Percentiles rank a stretch among this genome's conserved stretches.
Evolutionary conservation across 1,140 invertebrate genomes (phyloP).

Genomic region (Drosophila orosa): DNA sequence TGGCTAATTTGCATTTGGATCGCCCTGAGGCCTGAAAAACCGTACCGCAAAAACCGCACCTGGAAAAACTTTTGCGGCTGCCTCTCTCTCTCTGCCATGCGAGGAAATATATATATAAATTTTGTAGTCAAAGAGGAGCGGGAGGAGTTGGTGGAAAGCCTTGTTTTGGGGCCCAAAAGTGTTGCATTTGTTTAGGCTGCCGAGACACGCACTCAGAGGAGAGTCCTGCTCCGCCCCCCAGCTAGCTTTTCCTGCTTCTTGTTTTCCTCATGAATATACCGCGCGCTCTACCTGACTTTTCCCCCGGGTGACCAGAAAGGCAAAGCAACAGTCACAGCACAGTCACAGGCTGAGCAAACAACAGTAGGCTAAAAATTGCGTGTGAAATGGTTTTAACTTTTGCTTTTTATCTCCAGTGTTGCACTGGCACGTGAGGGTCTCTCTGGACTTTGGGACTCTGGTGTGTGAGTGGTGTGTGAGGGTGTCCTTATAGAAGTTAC

Average conservation of each 20-base stretch:
- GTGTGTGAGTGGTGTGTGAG: constrained; percentile 23
- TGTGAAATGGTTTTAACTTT: constrained; percentile 82
- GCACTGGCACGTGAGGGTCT: constrained; percentile 64
- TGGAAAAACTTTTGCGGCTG: constrained; percentile 49
- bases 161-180: constrained; percentile 61
- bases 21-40: constrained; percentile 55
- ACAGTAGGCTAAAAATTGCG: constrained; percentile 76
- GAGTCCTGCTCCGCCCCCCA: background rate
- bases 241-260: background rate
- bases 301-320: constrained; percentile 52
- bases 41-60: constrained; percentile 58
- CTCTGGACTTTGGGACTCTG: constrained; percentile 14
- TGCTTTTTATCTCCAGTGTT: constrained; percentile 76
- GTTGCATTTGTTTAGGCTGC: constrained; percentile 78
- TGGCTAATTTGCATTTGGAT: constrained; percentile 69
- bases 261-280: constrained; percentile 16
- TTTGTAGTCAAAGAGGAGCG: constrained; percentile 49
- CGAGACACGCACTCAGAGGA: constrained; percentile 48
- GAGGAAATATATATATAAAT: constrained; percentile 68
- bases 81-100: background rate
- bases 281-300: constrained; percentile 39
- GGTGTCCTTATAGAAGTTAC: constrained; percentile 63
- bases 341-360: constrained; percentile 35
- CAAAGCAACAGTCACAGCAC: constrained; percentile 49
- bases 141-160: background rate